Evolutionary conservation across 2,888 invertebrate species (phyloP), one percentile per base, ranked within the genome.

Genomic region (Sarcophaga carnaria): DNA sequence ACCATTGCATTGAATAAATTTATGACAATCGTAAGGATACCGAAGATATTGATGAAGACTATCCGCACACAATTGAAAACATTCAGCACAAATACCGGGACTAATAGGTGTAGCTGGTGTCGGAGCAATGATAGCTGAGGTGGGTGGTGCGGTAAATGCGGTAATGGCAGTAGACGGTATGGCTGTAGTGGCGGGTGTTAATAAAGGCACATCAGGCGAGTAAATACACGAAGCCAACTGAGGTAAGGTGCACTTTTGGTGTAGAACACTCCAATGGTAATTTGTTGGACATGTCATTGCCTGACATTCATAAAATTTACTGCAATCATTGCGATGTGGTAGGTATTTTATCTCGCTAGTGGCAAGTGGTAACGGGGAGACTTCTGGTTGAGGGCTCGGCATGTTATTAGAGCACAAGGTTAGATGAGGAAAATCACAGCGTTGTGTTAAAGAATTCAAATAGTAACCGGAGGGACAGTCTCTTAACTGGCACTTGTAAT

Each of bases 1-100:
- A 10, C 90, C 89, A 60, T 91, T 90, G 27, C 93, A 93, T 17
- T 90, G 88, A 72, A 92, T 90, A 25, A 92, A 93, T 78, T 90
- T 91, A 6, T 85, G 89, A 54, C 93, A 93, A 83, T 92, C 90
- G 4, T 80, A 87, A 0, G 92, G 91, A 89, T 92, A 90, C 1
- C 91, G 80, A 0, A 90, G 63, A 80, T 90, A 91, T 0, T 75
- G 45, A 22, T 84, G 85, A 22, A 85, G 37, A 8, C 76, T 27
- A 49, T 49, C 17, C 25, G 63, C 59, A 45, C 86, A 88, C 12
- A 45, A 64, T 10, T 63, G 20, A 22, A 20, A 37, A 17, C 85
- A 80, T 11, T 83, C 75, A n/a, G 12, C 37, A 49, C 80, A 80
- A 20, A 14, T 72, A 20, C 47, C 49, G 1, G 47, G n/a, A 20